Evolutionary conservation across 2,888 invertebrate genomes (phyloP).

Genomic region (Hymenopus coronatus): DNA sequence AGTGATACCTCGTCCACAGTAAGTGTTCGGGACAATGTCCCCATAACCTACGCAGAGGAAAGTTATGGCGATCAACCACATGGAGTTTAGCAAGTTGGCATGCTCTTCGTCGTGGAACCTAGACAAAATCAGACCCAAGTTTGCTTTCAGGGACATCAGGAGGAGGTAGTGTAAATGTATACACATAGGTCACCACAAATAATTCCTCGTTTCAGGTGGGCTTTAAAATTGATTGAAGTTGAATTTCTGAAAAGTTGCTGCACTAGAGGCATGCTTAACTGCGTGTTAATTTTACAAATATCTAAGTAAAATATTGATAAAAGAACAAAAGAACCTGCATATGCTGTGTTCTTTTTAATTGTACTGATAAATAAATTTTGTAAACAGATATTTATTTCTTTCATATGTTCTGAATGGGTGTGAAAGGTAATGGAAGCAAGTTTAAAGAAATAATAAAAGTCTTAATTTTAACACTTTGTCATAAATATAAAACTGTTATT

Average conservation of each 20-base stretch:
- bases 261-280: background rate
- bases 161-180: background rate
- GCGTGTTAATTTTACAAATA: too few relatives aligned
- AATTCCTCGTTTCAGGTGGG: background rate
- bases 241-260: background rate
- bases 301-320: too few relatives aligned
- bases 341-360: too few relatives aligned
- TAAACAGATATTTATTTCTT: too few relatives aligned
- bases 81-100: slow-evolving; percentile 97
- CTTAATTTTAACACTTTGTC: background rate
- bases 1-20: slow-evolving; percentile 98
- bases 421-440: background rate
- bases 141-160: background rate
- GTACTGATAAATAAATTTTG: too few relatives aligned
- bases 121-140: slow-evolving; percentile 22
- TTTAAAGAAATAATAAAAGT: background rate
- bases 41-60: slow-evolving; percentile 99
- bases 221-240: background rate
- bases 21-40: slow-evolving; percentile 99
- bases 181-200: background rate
- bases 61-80: slow-evolving; percentile 99
- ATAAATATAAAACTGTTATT: too few relatives aligned
- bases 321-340: too few relatives aligned
- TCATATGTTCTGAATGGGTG: too few relatives aligned
- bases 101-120: slow-evolving; percentile 99